Percentiles rank a stretch among this genome's conserved stretches.
phyloP scores from a whole-genome alignment of 1,140 invertebrate genomes.

The Pseudobourletiella spinata region DNA sequence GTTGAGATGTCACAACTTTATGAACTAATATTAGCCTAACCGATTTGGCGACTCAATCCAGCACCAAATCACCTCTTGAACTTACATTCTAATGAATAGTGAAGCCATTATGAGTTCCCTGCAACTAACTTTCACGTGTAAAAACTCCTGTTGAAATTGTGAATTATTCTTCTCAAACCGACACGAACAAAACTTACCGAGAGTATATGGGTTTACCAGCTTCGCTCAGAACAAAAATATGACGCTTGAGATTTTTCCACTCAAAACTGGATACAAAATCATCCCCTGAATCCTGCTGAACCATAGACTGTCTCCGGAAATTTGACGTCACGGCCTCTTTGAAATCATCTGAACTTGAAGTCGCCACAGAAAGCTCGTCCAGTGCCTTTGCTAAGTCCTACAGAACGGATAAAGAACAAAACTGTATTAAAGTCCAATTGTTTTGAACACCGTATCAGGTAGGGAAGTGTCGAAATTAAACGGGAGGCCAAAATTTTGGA shows the following conservation, averaged over 20 bases:
- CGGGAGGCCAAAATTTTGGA: not conserved
- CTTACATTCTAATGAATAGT: too few relatives aligned
- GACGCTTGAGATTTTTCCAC: constrained; percentile 74
- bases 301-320: not conserved
- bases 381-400: constrained; percentile 18
- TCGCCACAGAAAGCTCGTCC: constrained; percentile 25
- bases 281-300: constrained; percentile 18
- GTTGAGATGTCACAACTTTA: too few relatives aligned
- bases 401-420: not conserved
- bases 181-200: constrained; percentile 52
- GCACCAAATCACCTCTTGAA: too few relatives aligned
- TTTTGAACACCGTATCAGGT: not conserved
- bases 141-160: too few relatives aligned
- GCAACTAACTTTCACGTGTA: too few relatives aligned
- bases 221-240: constrained; percentile 88
- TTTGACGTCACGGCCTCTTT: not conserved
- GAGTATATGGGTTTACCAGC: constrained; percentile 95
- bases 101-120: too few relatives aligned
- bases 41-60: too few relatives aligned
- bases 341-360: constrained; percentile 20
- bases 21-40: too few relatives aligned
- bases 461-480: too few relatives aligned
- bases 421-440: not conserved
- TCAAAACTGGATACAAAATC: constrained; percentile 53
- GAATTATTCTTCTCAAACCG: too few relatives aligned